These are phyloP conservation scores for Oscheius onirici DNA, from an alignment of 2,888 invertebrate species.

Conservation along the genomic window DNA sequence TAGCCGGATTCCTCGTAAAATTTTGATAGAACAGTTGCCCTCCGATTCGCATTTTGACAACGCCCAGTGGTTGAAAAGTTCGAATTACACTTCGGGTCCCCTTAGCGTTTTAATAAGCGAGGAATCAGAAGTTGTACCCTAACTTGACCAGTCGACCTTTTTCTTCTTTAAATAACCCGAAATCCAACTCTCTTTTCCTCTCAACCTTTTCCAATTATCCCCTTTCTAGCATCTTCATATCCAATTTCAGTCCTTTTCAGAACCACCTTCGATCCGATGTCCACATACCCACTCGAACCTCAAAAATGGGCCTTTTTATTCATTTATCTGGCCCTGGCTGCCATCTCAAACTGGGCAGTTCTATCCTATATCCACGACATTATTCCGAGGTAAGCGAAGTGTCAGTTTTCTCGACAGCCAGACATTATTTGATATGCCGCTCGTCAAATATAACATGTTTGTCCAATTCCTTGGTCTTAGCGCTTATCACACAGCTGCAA, in stretches of 20 bases:
- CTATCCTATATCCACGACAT: slow-evolving; percentile 69
- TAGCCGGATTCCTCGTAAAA: no score
- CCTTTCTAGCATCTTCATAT: not conserved
- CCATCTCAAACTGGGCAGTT: slow-evolving; percentile 69
- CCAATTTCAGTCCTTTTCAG: slow-evolving; percentile 4
- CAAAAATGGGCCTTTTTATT: slow-evolving; percentile 57
- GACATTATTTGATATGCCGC: not conserved
- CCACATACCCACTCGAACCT: slow-evolving; percentile 32
- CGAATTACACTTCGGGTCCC: no score
- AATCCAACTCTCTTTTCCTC: not conserved
- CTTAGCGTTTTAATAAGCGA: no score
- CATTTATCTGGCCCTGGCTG: slow-evolving; percentile 60
- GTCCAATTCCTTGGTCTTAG: no score
- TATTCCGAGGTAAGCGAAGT: slow-evolving; percentile 58
- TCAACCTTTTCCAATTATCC: slow-evolving; percentile 1
- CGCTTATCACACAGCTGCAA: no score
- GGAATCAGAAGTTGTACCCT: no score
- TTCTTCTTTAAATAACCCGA: not conserved
- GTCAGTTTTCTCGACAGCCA: not conserved
- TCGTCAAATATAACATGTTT: not conserved
- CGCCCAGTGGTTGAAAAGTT: no score
- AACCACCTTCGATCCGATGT: not conserved
- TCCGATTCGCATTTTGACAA: no score
- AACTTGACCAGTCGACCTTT: no score
- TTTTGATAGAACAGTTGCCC: no score